Base-by-base conservation (phyloP, 2,888 invertebrate species). In the Lutraria lutraria region DNA sequence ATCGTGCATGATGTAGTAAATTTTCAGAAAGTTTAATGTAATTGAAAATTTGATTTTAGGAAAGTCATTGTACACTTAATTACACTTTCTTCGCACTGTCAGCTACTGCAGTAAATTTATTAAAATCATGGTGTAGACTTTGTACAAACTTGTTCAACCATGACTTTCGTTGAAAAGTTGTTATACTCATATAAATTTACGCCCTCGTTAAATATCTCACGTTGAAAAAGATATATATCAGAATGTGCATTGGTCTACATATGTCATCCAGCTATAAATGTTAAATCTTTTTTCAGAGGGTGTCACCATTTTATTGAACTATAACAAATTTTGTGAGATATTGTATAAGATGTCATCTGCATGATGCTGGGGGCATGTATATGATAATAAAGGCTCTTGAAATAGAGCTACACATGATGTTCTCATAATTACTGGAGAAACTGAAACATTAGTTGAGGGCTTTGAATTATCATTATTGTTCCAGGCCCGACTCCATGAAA, bases 281-380 rank as follows among this genome's bases (percentile, higher is more conserved):
- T 68, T 68, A 68, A 68, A 68, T 68, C 63, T 25, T 25, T n/a
- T n/a, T 21, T 25, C 25, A 68, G 63, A 12, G 0, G 63, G 63
- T 68, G 63, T n/a, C 21, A 25, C 63, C 12, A 68, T 68, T 68
- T 68, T 68, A 68, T 68, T 68, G 25, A 25, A 68, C n/a, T 68
- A 21, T 25, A 0, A 68, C 25, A 6, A n/a, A 25, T 25, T 2
- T 68, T 68, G 63, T n/a, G n/a, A 63, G 25, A 68, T n/a, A n/a
- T 68, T n/a, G 43, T 25, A 8, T 68, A 68, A 25, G 63, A 68
- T 68, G 25, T n/a, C 25, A 68, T 25, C 25, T n/a, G n/a, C 8
- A 25, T 68, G 63, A 25, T n/a, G 63, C n/a, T n/a, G 63, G 63
- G 63, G 63, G 25, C 63, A 43, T 4, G 43, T 4, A 43, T 8